phyloP scores from a whole-genome alignment of 2,888 invertebrate species.

The Lycocerus yunnanus region DNA sequence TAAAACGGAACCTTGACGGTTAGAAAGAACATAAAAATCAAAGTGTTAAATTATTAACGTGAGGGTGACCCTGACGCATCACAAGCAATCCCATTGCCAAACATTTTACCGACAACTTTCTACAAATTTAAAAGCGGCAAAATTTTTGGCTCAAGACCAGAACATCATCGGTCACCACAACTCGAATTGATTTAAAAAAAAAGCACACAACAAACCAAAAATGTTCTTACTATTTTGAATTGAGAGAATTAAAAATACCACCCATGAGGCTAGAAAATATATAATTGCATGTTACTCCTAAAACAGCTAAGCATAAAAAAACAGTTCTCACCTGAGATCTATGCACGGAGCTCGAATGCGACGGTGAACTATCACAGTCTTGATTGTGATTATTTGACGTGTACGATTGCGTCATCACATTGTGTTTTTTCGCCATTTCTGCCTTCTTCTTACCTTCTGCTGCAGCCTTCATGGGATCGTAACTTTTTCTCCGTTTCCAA shows the following conservation, averaged over 20 bases:
- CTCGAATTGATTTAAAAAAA: neutral
- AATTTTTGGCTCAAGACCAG: neutral
- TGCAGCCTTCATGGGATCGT: slow-evolving; percentile 93
- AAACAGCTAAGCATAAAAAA: neutral
- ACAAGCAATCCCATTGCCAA: neutral
- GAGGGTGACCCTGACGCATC: neutral
- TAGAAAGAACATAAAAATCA: neutral
- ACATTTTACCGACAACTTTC: neutral
- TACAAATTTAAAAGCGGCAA: neutral
- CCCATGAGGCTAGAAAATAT: slow-evolving; percentile 12
- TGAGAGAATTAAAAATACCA: slow-evolving; percentile 11
- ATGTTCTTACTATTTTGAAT: neutral
- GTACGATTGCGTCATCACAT: slow-evolving; percentile 52
- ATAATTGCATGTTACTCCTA: neutral
- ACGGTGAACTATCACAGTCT: slow-evolving; percentile 55
- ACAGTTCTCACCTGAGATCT: slow-evolving; percentile 50
- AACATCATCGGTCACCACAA: neutral
- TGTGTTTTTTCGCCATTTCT: slow-evolving; percentile 58
- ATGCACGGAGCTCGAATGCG: slow-evolving; percentile 55
- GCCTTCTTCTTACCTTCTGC: slow-evolving; percentile 79
- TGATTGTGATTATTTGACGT: slow-evolving; percentile 46
- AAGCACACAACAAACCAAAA: neutral
- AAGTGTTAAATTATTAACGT: neutral
- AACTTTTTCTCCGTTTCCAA: slow-evolving; percentile 94
- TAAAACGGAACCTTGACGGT: neutral